These are phyloP conservation scores for Ochotona princeps DNA, from an alignment of 2,113 vertebrate species.

Conservation along the genomic window DNA sequence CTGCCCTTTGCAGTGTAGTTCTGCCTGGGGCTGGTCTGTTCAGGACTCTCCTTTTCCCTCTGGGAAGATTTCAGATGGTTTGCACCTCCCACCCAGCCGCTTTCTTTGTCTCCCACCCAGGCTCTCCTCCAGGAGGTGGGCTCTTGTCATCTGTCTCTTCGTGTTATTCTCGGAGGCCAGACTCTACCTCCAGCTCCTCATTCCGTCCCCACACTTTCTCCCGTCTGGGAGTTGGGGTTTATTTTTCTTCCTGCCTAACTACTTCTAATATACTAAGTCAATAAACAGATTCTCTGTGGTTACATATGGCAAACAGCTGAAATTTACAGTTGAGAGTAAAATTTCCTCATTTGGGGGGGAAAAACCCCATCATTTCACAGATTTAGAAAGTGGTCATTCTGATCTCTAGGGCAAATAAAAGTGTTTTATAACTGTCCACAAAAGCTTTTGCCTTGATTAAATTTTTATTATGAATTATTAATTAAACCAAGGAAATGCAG, in stretches of 20 bases:
- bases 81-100: neutral
- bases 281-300: slow-evolving; percentile 84
- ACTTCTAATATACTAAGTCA: slow-evolving; percentile 83
- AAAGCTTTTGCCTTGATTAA: slow-evolving; percentile 82
- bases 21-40: neutral
- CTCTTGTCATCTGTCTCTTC: neutral
- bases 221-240: slow-evolving; percentile 73
- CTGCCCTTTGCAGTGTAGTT: accelerated
- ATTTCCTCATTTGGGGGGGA: slow-evolving; percentile 73
- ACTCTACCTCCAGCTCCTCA: neutral
- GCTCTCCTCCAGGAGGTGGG: neutral
- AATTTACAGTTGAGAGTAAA: slow-evolving; percentile 81
- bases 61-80: neutral
- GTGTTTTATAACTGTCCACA: slow-evolving; percentile 80
- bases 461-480: slow-evolving; percentile 84
- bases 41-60: neutral
- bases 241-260: slow-evolving; percentile 82
- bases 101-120: neutral
- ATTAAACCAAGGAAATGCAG: slow-evolving; percentile 78
- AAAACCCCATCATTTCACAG: slow-evolving; percentile 68
- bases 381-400: slow-evolving; percentile 82
- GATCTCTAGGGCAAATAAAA: slow-evolving; percentile 80
- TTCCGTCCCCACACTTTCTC: slow-evolving; percentile 67
- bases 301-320: slow-evolving; percentile 84
- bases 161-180: neutral